A percentile compares a stretch with the other conserved stretches of the same genome.
Evolutionary conservation across 2,888 invertebrate species (phyloP).

Genomic region (Muscina levida): DNA sequence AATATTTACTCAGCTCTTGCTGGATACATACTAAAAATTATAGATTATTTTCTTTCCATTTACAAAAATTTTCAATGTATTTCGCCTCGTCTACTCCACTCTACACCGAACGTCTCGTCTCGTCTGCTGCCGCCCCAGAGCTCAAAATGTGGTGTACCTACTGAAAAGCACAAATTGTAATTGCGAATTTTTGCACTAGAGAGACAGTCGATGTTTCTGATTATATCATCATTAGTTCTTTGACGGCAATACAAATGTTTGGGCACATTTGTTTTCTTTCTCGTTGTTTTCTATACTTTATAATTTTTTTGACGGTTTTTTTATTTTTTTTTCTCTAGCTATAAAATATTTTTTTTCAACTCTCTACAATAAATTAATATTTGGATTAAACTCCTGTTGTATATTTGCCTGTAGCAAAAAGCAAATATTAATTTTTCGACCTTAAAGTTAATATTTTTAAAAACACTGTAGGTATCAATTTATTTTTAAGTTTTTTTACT

Average conservation of each 20-base stretch:
- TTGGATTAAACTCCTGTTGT: too few relatives aligned
- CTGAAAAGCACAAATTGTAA: slow-evolving; percentile 50
- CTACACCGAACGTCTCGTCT: slow-evolving; percentile 17
- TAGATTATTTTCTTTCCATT: slow-evolving; percentile 67
- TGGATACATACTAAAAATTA: slow-evolving; percentile 67
- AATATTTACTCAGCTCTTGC: slow-evolving; percentile 66
- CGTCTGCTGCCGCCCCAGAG: slow-evolving; percentile 49
- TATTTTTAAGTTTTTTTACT: too few relatives aligned
- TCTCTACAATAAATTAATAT: too few relatives aligned
- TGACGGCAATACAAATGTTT: slow-evolving; percentile 38
- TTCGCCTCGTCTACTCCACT: slow-evolving; percentile 32
- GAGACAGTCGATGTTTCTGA: slow-evolving; percentile 61
- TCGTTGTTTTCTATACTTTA: neutral
- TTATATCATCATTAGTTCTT: slow-evolving; percentile 63
- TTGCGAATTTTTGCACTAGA: slow-evolving; percentile 58
- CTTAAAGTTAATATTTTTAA: too few relatives aligned
- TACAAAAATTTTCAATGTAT: slow-evolving; percentile 65
- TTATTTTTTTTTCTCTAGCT: too few relatives aligned
- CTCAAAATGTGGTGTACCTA: too few relatives aligned
- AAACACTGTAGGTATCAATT: too few relatives aligned
- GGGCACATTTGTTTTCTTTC: too few relatives aligned
- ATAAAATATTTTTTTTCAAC: too few relatives aligned
- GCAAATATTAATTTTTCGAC: too few relatives aligned
- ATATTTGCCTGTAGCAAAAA: too few relatives aligned
- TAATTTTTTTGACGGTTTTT: too few relatives aligned